phyloP scores from a whole-genome alignment of 2,797 vertebrate genomes.

The Gephyroberyx darwinii region DNA sequence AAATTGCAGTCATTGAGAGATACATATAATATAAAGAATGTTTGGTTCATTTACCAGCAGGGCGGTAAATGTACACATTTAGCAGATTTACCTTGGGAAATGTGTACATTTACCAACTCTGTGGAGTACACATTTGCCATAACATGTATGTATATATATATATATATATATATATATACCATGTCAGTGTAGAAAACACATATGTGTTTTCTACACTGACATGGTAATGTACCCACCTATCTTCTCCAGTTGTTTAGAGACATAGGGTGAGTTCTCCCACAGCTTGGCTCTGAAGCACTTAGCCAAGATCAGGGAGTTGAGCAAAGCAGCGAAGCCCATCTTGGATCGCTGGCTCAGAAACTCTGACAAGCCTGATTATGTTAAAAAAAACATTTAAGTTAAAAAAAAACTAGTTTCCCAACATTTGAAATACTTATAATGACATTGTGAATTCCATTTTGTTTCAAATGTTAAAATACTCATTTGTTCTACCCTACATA shows the following conservation, averaged over 20 bases:
- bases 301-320: conserved; percentile 90
- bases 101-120: too few species aligned
- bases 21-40: neutral
- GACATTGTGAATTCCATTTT: neutral
- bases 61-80: too few species aligned
- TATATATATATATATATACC: neutral
- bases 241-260: conserved; percentile 97
- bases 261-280: conserved; percentile 94
- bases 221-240: conserved; percentile 84
- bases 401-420: neutral
- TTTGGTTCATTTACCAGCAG: neutral
- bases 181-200: too few species aligned
- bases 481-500: conserved; percentile 64
- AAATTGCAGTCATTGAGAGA: neutral
- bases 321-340: conserved; percentile 83
- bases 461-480: too few species aligned
- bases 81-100: too few species aligned
- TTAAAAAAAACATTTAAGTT: conserved; percentile 32
- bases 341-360: conserved; percentile 86
- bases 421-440: neutral
- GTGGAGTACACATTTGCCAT: too few species aligned
- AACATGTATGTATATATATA: neutral
- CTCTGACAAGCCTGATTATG: conserved; percentile 88
- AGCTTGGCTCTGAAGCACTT: conserved; percentile 96
- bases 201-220: neutral